These are phyloP conservation scores for Dusona sp. DNA, from an alignment of 2,888 invertebrate species.

Conservation along the genomic window DNA sequence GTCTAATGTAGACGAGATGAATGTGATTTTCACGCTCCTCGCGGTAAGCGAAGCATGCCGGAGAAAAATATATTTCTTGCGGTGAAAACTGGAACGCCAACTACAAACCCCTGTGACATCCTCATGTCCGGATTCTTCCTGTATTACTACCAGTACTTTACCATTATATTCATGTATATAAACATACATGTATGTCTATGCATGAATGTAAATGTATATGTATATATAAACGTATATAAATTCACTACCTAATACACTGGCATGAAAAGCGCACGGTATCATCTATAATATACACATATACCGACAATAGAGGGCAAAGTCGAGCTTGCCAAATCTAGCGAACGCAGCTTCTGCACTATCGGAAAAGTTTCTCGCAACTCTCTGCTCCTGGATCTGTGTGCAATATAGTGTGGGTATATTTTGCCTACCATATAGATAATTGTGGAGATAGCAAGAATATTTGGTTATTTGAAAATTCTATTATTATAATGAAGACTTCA, in stretches of 20 bases:
- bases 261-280: slow-evolving; percentile 27
- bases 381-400: slow-evolving; percentile 1
- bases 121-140: slow-evolving; percentile 13
- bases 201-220: background rate
- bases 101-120: slow-evolving; percentile 42
- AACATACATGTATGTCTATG: background rate
- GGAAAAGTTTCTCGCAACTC: slow-evolving; percentile 46
- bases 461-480: background rate
- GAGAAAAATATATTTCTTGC: slow-evolving; percentile 78
- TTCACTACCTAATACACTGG: slow-evolving; percentile 11
- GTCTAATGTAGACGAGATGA: slow-evolving; percentile 77
- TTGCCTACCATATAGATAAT: background rate
- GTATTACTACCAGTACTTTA: background rate
- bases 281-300: slow-evolving; percentile 1
- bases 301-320: slow-evolving; percentile 21
- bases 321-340: slow-evolving; percentile 71
- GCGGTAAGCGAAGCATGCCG: slow-evolving; percentile 69
- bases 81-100: slow-evolving; percentile 75
- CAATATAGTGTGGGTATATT: background rate
- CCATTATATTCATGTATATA: background rate
- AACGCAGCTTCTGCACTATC: slow-evolving; percentile 48
- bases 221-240: background rate
- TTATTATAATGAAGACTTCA: background rate
- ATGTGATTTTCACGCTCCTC: slow-evolving; percentile 75
- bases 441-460: background rate